Base-by-base conservation (phyloP, 2,113 vertebrate genomes). In the Chitala chitala region DNA sequence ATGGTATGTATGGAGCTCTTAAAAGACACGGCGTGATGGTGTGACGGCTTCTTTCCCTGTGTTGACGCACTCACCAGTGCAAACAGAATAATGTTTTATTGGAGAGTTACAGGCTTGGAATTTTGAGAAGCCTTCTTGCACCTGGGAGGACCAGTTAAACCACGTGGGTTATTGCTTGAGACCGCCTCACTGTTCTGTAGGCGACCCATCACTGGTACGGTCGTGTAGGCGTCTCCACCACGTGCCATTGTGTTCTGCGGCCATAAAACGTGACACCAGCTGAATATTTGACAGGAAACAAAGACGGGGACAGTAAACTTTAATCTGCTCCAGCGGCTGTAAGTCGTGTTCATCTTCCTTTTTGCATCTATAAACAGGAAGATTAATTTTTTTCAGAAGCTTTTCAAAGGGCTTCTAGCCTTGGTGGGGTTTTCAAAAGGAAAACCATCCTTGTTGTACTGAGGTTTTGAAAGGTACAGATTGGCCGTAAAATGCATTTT, bases 21-120 rank as follows among this genome's bases (percentile, higher is more conserved):
- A 81, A 75, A 69, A 84, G 79, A 78, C 73, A 71, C 44, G 82
- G 82, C 83, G 78, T 79, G 82, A 85, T 78, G 81, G 86, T 69
- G 86, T 90, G 89, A 91, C 89, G 89, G 89, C 86, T 87, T 82
- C 85, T 86, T 82, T 80, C 77, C 71, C 78, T 80, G 77, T 77
- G 83, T 82, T 89, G 86, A 86, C 87, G 79, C 54, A 64, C 84
- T 80, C 78, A 77, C 73, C 82, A 69, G 59, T n/a, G 65, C 6
- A 48, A 77, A 76, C 79, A 79, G 83, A 83, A 81, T 78, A 78
- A 84, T 76, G 75, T 82, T 80, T 75, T 59, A 17, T 72, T 87
- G 88, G 85, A 86, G 84, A 84, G 87, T 86, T 82, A 87, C 86
- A 82, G 84, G 85, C 83, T 87, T 87, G 81, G 83, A 85, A 80